phyloP scores from a whole-genome alignment of 1,140 invertebrate genomes.

The Ephestia elutella region DNA sequence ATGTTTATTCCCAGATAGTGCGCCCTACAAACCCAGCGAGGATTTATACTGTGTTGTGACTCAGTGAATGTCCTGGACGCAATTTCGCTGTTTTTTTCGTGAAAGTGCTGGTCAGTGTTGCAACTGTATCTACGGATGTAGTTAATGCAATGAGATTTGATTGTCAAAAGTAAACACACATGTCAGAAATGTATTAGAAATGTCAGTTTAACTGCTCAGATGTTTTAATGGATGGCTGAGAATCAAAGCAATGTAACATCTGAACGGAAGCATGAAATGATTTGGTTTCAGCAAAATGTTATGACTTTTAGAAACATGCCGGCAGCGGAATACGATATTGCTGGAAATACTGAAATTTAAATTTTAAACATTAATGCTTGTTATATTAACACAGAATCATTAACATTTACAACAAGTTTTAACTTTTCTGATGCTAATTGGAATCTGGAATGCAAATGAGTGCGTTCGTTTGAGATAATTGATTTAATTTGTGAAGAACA shows the following conservation, averaged over 20 bases:
- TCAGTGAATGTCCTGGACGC: conserved; percentile 27
- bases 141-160: conserved; percentile 41
- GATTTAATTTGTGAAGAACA: conserved; percentile 22
- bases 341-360: conserved; percentile 11
- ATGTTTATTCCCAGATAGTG: conserved; percentile 63
- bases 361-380: too few species aligned
- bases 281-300: conserved; percentile 43
- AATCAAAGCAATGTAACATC: conserved; percentile 39
- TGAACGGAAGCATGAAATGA: conserved; percentile 49
- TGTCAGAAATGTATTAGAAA: conserved; percentile 43
- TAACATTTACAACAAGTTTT: too few species aligned
- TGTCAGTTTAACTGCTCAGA: conserved; percentile 34
- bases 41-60: conserved; percentile 50
- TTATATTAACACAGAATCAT: neutral
- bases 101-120: conserved; percentile 43
- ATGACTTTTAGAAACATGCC: conserved; percentile 34
- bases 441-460: conserved; percentile 9
- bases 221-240: conserved; percentile 40
- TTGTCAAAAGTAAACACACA: conserved; percentile 52
- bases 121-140: conserved; percentile 33
- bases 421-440: too few species aligned
- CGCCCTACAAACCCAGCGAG: conserved; percentile 35
- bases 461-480: conserved; percentile 21
- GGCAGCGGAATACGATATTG: conserved; percentile 34
- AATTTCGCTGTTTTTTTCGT: conserved; percentile 21